phyloP scores from a whole-genome alignment of 1,140 invertebrate genomes.

The Holcopasites calliopsidis region DNA sequence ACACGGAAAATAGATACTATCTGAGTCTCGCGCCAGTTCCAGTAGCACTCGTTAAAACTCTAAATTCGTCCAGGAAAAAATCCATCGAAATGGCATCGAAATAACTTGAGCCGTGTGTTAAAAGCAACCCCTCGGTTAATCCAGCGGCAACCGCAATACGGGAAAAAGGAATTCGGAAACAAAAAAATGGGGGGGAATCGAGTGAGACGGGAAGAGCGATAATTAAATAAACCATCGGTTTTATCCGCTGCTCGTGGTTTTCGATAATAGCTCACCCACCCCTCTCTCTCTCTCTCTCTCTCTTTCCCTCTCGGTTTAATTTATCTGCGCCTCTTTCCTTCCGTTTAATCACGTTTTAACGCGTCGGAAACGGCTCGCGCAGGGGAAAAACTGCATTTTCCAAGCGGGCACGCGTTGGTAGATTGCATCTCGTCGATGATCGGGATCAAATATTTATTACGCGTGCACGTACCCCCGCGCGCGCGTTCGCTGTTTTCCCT shows the following conservation, averaged over 20 bases:
- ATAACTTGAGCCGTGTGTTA: too few species aligned
- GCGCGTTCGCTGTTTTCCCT: conserved; percentile 23
- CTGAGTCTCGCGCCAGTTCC: too few species aligned
- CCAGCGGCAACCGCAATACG: too few species aligned
- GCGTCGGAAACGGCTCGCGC: background rate
- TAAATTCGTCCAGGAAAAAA: too few species aligned
- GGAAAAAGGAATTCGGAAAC: background rate
- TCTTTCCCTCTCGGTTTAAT: conserved; percentile 12
- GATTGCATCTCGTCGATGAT: conserved; percentile 30
- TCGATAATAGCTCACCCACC: background rate
- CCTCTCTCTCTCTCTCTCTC: too few species aligned
- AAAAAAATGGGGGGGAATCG: background rate
- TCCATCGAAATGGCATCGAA: too few species aligned
- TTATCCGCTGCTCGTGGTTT: conserved; percentile 21
- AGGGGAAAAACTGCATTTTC: conserved; percentile 24
- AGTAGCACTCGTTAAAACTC: too few species aligned
- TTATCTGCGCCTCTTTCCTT: conserved; percentile 22
- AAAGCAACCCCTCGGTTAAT: too few species aligned
- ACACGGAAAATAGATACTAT: too few species aligned
- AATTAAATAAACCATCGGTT: conserved; percentile 36
- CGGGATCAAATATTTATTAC: conserved; percentile 35
- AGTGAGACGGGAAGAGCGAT: background rate
- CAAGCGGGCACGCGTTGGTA: background rate
- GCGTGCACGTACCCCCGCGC: too few species aligned
- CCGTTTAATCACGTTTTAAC: conserved; percentile 24